A percentile compares a stretch with the other conserved stretches of the same genome.
These are phyloP conservation scores for Centropus unirufus DNA, from an alignment of 2,113 vertebrate species.

Conservation along the genomic window DNA sequence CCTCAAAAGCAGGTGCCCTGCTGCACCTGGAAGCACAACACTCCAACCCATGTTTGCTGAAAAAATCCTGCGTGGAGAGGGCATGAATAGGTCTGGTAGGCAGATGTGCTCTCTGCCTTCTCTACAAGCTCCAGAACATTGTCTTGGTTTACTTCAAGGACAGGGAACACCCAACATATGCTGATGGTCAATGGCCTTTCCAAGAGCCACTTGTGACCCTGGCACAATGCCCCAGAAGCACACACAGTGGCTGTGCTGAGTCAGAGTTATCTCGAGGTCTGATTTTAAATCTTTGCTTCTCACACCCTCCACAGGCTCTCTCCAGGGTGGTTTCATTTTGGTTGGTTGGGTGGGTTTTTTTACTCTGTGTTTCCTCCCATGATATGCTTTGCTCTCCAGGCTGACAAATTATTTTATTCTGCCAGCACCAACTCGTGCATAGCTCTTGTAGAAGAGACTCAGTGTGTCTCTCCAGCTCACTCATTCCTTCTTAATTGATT, in stretches of 20 bases:
- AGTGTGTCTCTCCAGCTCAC: background rate
- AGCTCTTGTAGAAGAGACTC: background rate
- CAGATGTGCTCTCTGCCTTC: background rate
- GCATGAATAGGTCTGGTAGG: background rate
- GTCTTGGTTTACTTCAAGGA: background rate
- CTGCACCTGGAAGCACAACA: rapidly evolving
- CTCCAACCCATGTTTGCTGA: background rate
- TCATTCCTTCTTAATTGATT: background rate
- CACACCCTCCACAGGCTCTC: constrained; percentile 12
- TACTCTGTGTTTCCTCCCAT: background rate
- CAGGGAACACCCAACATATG: background rate
- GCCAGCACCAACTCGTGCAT: background rate
- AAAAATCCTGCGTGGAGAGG: rapidly evolving
- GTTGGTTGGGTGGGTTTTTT: too few species aligned
- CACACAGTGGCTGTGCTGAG: background rate
- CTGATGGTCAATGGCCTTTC: background rate
- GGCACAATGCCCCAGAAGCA: background rate
- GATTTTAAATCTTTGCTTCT: constrained; percentile 25
- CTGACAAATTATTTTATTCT: background rate
- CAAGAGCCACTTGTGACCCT: background rate
- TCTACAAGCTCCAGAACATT: background rate
- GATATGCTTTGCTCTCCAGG: background rate
- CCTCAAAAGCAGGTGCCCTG: background rate
- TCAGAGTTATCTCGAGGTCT: constrained; percentile 1
- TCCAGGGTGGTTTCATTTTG: background rate